phyloP scores from a whole-genome alignment of 2,888 invertebrate genomes.

The Coleophora deauratella region DNA sequence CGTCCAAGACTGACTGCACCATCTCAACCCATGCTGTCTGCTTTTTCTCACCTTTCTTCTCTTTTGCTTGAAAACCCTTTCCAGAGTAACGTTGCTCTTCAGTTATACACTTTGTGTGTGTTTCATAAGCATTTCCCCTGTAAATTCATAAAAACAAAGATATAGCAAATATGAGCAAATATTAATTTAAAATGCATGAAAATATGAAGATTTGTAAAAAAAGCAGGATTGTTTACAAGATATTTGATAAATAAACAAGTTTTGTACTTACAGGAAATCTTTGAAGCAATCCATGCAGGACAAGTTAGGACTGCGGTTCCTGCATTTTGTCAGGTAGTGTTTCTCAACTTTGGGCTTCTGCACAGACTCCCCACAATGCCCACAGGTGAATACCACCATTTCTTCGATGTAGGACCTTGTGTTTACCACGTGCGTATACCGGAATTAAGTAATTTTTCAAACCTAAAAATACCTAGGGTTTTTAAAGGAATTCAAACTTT shows the following conservation, averaged over 20 bases:
- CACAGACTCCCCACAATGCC: conserved; percentile 90
- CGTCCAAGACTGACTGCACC: conserved; percentile 78
- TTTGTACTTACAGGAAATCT: conserved; percentile 82
- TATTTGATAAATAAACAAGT: too few relatives aligned
- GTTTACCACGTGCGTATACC: conserved; percentile 12
- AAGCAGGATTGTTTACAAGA: not conserved
- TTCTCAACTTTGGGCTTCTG: conserved; percentile 95
- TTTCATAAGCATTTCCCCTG: conserved; percentile 83
- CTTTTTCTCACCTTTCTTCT: conserved; percentile 89
- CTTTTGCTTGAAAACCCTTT: conserved; percentile 82
- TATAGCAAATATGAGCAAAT: too few relatives aligned
- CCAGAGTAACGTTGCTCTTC: conserved; percentile 93
- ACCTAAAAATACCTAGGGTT: conserved; percentile 14
- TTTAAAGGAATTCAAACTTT: conserved; percentile 24
- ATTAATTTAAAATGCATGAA: too few relatives aligned
- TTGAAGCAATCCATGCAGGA: conserved; percentile 96
- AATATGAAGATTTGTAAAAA: not conserved
- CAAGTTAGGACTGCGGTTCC: conserved; percentile 77
- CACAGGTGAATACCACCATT: conserved; percentile 97
- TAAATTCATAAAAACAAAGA: conserved; percentile 24
- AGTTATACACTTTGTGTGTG: conserved; percentile 88
- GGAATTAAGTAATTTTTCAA: conserved; percentile 11
- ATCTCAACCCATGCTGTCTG: conserved; percentile 88
- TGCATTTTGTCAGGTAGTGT: conserved; percentile 85
- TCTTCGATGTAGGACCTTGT: conserved; percentile 11